Conservation (phyloP, 2,797 vertebrate genomes). For the Serranus cabrilla region DNA sequence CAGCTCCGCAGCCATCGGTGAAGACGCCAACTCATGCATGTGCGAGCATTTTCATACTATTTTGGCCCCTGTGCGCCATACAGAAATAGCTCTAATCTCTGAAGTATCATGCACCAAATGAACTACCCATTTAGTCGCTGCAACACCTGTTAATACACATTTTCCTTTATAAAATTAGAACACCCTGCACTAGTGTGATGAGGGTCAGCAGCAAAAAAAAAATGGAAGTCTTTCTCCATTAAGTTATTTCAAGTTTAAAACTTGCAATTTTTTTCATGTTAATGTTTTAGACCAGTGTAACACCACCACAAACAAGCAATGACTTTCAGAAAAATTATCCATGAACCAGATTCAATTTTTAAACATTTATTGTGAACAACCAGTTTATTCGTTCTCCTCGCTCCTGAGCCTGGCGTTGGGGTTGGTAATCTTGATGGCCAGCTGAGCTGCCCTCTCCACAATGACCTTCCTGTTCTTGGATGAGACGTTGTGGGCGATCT, state of each 20-base stretch:
- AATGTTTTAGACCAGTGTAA: not conserved
- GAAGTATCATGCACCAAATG: not conserved
- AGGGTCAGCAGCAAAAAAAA: not conserved
- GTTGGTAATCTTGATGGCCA: conserved; percentile 98
- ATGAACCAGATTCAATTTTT: conserved; percentile 46
- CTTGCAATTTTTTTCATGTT: not conserved
- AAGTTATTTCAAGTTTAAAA: not conserved
- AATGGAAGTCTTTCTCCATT: not conserved
- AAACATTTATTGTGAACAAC: conserved; percentile 88
- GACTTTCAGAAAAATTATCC: not conserved
- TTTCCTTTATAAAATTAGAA: not conserved
- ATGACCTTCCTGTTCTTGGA: conserved; percentile 99
- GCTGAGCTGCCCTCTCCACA: conserved; percentile 95
- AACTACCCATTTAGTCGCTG: not conserved
- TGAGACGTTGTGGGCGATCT: conserved; percentile 99
- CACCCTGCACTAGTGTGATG: not conserved
- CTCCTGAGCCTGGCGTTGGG: conserved; percentile 98
- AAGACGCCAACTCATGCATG: not conserved
- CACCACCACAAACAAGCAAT: not conserved
- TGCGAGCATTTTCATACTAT: not conserved
- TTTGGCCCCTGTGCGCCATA: not conserved
- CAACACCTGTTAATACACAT: not conserved
- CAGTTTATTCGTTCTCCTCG: conserved; percentile 95
- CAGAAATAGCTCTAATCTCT: not conserved
- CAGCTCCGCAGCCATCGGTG: conserved; percentile 5